These are phyloP conservation scores for Mus spretus DNA, from an alignment of 2,797 vertebrate genomes.

Conservation along the genomic window DNA sequence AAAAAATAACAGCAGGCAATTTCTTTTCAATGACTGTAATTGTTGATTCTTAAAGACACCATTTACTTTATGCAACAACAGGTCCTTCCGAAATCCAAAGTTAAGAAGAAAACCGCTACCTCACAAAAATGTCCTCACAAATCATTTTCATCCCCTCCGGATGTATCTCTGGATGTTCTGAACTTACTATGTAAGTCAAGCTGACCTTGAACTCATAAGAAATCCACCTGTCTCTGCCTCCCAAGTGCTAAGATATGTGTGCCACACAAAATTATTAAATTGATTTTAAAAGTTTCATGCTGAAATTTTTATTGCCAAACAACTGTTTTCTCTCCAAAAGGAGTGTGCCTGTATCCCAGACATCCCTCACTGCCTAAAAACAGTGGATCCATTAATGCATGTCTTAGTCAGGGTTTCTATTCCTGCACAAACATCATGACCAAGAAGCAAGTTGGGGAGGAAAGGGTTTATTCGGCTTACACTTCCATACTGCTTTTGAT, in stretches of 20 bases:
- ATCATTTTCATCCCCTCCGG: slow-evolving; percentile 1
- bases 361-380: slow-evolving; percentile 40
- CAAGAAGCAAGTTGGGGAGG: no score
- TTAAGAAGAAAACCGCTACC: slow-evolving; percentile 74
- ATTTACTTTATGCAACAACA: slow-evolving; percentile 76
- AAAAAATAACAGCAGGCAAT: slow-evolving; percentile 68
- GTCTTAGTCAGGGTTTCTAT: no score
- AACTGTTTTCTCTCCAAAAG: slow-evolving; percentile 78
- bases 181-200: neutral
- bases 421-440: no score
- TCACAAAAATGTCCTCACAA: slow-evolving; percentile 73
- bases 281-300: slow-evolving; percentile 76
- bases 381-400: slow-evolving; percentile 51
- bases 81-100: slow-evolving; percentile 80
- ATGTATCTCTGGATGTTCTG: neutral
- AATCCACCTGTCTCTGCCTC: neutral
- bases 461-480: no score
- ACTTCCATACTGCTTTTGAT: no score
- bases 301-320: slow-evolving; percentile 78
- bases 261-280: slow-evolving; percentile 75
- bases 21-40: slow-evolving; percentile 79
- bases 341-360: slow-evolving; percentile 58
- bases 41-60: slow-evolving; percentile 76
- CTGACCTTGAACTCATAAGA: neutral
- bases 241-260: neutral